Evolutionary conservation across 2,888 invertebrate species (phyloP), one percentile per base, ranked within the genome.

Genomic region (Coelinius sp.): DNA sequence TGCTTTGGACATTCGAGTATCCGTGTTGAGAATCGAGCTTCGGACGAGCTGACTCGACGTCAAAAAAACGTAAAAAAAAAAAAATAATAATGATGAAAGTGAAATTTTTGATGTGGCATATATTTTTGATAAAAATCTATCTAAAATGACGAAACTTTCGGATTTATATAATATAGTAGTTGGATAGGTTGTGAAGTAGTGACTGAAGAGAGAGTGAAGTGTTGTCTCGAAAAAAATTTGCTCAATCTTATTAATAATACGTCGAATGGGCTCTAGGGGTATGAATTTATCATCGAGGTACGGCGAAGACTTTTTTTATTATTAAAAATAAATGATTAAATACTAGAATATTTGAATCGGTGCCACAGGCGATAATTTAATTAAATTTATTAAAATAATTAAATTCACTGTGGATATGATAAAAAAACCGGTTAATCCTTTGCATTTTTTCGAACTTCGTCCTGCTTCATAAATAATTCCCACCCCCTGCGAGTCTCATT

Each of bases 1-100:
- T 86, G 81, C 86, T 87, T 56, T 86, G 86, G 84, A 80, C 75
- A 76, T 85, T 86, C 85, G 87, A 81, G 83, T 86, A 86, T 87
- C 84, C 87, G 85, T 83, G 81, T 80, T 85, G 83, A 82, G 81
- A 86, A 85, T 84, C 83, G 86, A 87, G 81, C 79, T 74, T 82
- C 82, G 81, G 76, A 81, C 62, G 78, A 80, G 75, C 78, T 75
- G 75, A 76, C 74, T 73, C 53, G 65, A 64, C 71, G 78, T 75
- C 72, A 76, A 78, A 71, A 73, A 65, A 71, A 49, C 20, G 0
- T 12, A 65, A 66, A 74, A 73, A 73, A 70, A 73, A 59, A 67
- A 10, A 70, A 46, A 27, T 68, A 71, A 73, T 56, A 68, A 69
- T 49, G 44, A 68, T 75, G 73, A 73, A n/a, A 73, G 17, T 56